Base-by-base conservation (phyloP, 1,140 invertebrate species). In the Globodera ellingtonae region DNA sequence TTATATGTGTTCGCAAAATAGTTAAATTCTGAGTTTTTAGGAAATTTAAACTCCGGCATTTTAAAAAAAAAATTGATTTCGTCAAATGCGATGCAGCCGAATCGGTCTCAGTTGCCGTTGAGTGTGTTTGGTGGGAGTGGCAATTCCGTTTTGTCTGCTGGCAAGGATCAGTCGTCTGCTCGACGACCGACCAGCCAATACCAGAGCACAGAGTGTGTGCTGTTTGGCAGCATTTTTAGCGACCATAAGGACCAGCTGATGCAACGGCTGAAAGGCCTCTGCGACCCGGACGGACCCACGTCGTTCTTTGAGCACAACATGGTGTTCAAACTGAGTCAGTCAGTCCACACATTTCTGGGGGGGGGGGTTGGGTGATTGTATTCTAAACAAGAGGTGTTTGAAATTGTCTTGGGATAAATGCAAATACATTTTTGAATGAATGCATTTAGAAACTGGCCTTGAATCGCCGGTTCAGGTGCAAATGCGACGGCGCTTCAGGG, bases 231-330 rank as follows among this genome's bases (percentile, higher is more conserved):
- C n/a, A 69, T 85, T 59, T 50, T 75, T 10, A 77, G 78, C 35
- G 21, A 24, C 3, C 48, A 79, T 13, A 75, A 75, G 44, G 77
- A 75, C 18, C 78, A 83, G 9, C 59, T 85, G 13, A 46, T 86
- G 10, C 82, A 86, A 72, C 65, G 84, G 21, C 66, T 85, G 46
- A 72, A 69, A 24, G 85, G 85, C 46, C 59, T 85, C 35, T 84
- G 82, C 65, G 83, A 85, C 78, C 82, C 84, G 18, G 82, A 66
- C 24, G 65, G 75, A 46, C 75, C 44, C 18, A 74, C 73, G 21
- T 4, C 62, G 8, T 85, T 85, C 52, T 72, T 67, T 62, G 84
- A 85, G 69, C 84, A 85, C 65, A 84, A 85, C 59, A 85, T 85
- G 84, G 73, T 75, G 52, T 86, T 86, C 66, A 81, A 84, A 35